Conservation (phyloP, 2,797 vertebrate genomes). For the Xiphophorus birchmanni region DNA sequence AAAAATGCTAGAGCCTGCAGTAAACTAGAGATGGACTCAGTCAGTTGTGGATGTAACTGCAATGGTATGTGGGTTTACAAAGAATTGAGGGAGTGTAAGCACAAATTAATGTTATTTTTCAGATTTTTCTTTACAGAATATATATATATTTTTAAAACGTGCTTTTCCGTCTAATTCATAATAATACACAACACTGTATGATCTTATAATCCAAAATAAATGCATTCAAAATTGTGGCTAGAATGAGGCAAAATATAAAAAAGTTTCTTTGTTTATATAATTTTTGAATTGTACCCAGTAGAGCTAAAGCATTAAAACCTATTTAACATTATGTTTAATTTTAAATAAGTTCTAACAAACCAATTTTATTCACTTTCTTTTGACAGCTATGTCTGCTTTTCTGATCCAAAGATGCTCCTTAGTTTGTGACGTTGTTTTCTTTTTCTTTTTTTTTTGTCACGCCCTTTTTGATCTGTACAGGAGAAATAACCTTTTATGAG, state of each 20-base stretch:
- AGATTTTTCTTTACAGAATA: background rate
- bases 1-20: background rate
- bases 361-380: background rate
- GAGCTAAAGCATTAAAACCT: background rate
- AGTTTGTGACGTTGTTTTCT: background rate
- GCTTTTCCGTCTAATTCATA: background rate
- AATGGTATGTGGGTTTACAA: background rate
- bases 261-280: no score
- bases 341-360: background rate
- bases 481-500: conserved; percentile 8
- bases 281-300: background rate
- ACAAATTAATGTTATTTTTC: background rate
- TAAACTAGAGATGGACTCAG: background rate
- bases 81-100: background rate
- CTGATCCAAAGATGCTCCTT: background rate
- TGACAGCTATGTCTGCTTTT: background rate
- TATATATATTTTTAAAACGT: no score
- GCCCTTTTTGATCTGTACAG: background rate
- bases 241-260: background rate
- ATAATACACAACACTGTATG: background rate
- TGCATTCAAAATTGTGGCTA: background rate
- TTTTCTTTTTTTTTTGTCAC: conserved; percentile 1
- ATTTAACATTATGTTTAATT: background rate
- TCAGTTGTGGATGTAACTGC: background rate
- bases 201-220: background rate